Evolutionary conservation across 2,113 vertebrate species (phyloP).

Genomic region (Catharus fuscescens): DNA sequence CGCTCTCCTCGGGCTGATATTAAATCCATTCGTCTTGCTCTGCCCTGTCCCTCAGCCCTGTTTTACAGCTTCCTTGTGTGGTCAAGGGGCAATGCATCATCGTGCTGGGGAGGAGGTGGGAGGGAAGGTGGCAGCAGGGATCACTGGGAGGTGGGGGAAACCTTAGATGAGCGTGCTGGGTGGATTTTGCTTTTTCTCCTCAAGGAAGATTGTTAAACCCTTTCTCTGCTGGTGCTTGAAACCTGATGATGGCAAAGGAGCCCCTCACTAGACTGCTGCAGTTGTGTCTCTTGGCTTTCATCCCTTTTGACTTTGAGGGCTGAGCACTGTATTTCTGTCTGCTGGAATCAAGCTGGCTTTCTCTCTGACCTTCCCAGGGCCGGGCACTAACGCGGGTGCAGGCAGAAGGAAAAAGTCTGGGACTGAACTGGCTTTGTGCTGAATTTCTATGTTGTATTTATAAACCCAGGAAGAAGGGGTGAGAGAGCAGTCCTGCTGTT

Average conservation of each 20-base stretch:
- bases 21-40: slow-evolving; percentile 45
- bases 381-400: rapidly evolving
- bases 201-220: not conserved
- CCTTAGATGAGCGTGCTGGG: not conserved
- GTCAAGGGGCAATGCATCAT: slow-evolving; percentile 24
- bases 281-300: not conserved
- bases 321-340: not conserved
- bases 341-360: not conserved
- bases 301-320: not conserved
- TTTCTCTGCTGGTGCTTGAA: not conserved
- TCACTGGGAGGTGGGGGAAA: not conserved
- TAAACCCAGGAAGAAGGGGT: not conserved
- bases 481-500: not conserved
- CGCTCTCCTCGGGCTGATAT: not conserved
- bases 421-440: not conserved
- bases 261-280: not conserved
- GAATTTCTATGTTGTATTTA: not conserved
- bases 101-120: not conserved
- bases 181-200: not conserved
- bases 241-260: not conserved
- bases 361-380: not conserved
- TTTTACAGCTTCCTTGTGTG: not conserved
- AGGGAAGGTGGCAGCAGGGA: not conserved
- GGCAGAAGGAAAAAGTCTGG: rapidly evolving
- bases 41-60: not conserved